Conservation (phyloP, 1,140 invertebrate genomes). For the Calephelis virginiensis region DNA sequence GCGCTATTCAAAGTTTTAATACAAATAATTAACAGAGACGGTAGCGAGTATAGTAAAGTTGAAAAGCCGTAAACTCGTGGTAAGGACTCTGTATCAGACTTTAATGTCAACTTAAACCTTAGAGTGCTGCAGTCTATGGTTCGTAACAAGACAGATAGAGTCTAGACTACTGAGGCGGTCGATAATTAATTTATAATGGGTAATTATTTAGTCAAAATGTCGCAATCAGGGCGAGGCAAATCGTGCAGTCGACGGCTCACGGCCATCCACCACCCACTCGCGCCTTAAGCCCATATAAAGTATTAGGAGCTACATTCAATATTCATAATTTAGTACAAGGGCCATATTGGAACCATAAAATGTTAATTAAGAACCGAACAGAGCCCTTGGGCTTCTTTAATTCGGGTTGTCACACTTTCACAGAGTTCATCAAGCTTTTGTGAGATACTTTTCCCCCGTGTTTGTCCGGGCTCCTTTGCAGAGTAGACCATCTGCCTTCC, state of each 20-base stretch:
- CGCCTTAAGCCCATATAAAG: slow-evolving; percentile 70
- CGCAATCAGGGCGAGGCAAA: slow-evolving; percentile 60
- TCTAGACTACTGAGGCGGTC: too few species aligned
- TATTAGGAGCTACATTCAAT: slow-evolving; percentile 50
- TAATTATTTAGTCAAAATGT: slow-evolving; percentile 57
- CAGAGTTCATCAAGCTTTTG: not conserved
- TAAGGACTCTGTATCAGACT: too few species aligned
- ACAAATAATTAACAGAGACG: too few species aligned
- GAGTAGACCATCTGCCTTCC: too few species aligned
- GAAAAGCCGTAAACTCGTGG: too few species aligned
- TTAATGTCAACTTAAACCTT: too few species aligned
- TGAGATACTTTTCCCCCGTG: too few species aligned
- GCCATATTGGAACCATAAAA: slow-evolving; percentile 4
- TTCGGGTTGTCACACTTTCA: not conserved
- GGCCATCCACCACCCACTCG: slow-evolving; percentile 70
- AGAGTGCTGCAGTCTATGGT: too few species aligned
- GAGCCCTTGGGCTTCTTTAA: slow-evolving; percentile 1
- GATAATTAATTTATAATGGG: slow-evolving; percentile 45
- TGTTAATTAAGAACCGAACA: slow-evolving; percentile 6
- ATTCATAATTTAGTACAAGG: slow-evolving; percentile 58
- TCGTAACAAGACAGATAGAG: too few species aligned
- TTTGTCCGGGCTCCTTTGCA: too few species aligned
- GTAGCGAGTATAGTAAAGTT: too few species aligned
- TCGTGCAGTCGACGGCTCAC: slow-evolving; percentile 59
- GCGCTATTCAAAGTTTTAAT: too few species aligned